A percentile compares a stretch with the other conserved stretches of the same genome.
Conservation (phyloP, 2,113 vertebrate genomes). For the Protobothrops flavoviridis region DNA sequence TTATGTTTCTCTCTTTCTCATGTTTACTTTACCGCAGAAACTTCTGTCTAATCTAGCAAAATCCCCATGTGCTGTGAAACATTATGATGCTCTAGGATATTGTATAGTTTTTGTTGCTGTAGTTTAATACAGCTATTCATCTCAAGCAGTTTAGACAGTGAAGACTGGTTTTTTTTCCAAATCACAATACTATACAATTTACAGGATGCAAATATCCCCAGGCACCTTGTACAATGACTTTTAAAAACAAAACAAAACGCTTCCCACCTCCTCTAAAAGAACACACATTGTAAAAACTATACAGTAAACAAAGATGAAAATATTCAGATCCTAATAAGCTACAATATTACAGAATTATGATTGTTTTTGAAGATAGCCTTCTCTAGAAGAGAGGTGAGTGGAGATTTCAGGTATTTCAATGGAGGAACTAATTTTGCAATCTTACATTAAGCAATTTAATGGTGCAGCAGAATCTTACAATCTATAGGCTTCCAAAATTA, state of each 20-base stretch:
- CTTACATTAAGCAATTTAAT: background rate
- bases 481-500: background rate
- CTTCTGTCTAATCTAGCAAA: background rate
- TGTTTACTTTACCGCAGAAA: background rate
- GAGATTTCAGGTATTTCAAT: background rate
- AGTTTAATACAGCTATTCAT: background rate
- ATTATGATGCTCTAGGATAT: background rate
- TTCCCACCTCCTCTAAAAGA: slow-evolving; percentile 25
- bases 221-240: slow-evolving; percentile 66
- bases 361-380: background rate
- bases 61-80: background rate
- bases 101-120: background rate
- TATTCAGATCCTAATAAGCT: slow-evolving; percentile 11
- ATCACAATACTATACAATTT: slow-evolving; percentile 68
- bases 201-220: slow-evolving; percentile 70
- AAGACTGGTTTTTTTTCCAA: slow-evolving; percentile 29
- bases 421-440: slow-evolving; percentile 3
- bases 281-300: slow-evolving; percentile 17
- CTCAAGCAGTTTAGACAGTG: slow-evolving; percentile 13
- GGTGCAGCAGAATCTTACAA: background rate
- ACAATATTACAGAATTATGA: background rate
- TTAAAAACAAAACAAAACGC: slow-evolving; percentile 45
- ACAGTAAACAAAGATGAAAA: slow-evolving; percentile 40
- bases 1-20: background rate
- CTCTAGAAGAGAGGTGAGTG: background rate